A percentile compares a stretch with the other conserved stretches of the same genome.
Evolutionary conservation across 1,140 invertebrate species (phyloP).

Genomic region (Atta colombica): DNA sequence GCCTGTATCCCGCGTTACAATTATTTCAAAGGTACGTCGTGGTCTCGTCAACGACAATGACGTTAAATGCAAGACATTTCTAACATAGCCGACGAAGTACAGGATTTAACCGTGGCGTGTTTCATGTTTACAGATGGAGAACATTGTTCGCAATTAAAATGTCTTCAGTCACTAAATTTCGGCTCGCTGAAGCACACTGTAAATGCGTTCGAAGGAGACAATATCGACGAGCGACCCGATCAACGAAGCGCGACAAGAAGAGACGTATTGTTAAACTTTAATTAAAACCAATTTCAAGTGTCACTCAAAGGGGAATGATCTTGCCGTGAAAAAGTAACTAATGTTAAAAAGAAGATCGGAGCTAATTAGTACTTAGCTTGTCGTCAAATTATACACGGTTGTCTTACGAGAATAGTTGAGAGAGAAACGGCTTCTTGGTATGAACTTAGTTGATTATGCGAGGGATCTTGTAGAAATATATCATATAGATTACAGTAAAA

Average conservation of each 20-base stretch:
- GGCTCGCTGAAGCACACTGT: constrained; percentile 43
- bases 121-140: constrained; percentile 12
- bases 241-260: constrained; percentile 49
- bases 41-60: constrained; percentile 32
- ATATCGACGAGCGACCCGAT: constrained; percentile 61
- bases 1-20: constrained; percentile 12
- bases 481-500: neutral
- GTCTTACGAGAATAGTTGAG: constrained; percentile 9
- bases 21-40: constrained; percentile 37
- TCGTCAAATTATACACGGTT: constrained; percentile 39
- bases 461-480: neutral
- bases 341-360: constrained; percentile 57
- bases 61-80: constrained; percentile 35
- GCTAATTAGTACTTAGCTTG: constrained; percentile 72
- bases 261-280: constrained; percentile 74
- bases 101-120: constrained; percentile 1
- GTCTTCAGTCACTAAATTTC: constrained; percentile 30
- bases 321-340: constrained; percentile 66
- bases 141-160: constrained; percentile 69
- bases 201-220: constrained; percentile 53
- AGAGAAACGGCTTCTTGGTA: neutral
- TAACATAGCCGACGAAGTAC: neutral
- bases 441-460: neutral
- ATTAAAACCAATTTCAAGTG: constrained; percentile 76
- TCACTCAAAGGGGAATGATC: constrained; percentile 61